Conservation (phyloP, 2,797 vertebrate species). For the Amazonetta brasiliensis region DNA sequence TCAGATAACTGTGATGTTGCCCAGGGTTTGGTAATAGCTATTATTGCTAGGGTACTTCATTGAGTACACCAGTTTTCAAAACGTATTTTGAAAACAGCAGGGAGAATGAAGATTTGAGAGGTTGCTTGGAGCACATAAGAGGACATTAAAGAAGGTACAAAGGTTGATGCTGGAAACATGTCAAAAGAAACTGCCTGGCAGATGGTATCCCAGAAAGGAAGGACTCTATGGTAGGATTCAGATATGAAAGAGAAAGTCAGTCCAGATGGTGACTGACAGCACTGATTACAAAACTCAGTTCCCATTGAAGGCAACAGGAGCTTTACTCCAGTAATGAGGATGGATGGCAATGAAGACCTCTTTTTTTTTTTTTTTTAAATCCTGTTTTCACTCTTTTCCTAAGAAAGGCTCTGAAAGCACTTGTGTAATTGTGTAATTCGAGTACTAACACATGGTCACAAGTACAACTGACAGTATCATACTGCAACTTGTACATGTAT, state of each 20-base stretch:
- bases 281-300: slow-evolving; percentile 42
- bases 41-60: neutral
- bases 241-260: slow-evolving; percentile 2
- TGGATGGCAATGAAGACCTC: neutral
- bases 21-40: neutral
- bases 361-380: neutral
- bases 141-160: slow-evolving; percentile 30
- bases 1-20: neutral
- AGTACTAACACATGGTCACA: neutral
- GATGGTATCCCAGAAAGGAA: slow-evolving; percentile 56
- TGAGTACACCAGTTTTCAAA: neutral
- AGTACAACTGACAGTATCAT: neutral
- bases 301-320: slow-evolving; percentile 13
- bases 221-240: neutral
- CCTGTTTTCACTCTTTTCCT: neutral
- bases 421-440: neutral
- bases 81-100: slow-evolving; percentile 12
- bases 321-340: neutral
- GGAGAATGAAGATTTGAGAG: slow-evolving; percentile 11
- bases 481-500: neutral
- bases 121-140: slow-evolving; percentile 15
- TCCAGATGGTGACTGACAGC: slow-evolving; percentile 64
- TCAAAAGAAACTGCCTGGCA: slow-evolving; percentile 50
- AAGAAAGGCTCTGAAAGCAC: neutral
- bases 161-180: slow-evolving; percentile 51